Evolutionary conservation across 2,113 vertebrate genomes (phyloP), one percentile per base, ranked within the genome.

Genomic region (Nymphicus hollandicus): DNA sequence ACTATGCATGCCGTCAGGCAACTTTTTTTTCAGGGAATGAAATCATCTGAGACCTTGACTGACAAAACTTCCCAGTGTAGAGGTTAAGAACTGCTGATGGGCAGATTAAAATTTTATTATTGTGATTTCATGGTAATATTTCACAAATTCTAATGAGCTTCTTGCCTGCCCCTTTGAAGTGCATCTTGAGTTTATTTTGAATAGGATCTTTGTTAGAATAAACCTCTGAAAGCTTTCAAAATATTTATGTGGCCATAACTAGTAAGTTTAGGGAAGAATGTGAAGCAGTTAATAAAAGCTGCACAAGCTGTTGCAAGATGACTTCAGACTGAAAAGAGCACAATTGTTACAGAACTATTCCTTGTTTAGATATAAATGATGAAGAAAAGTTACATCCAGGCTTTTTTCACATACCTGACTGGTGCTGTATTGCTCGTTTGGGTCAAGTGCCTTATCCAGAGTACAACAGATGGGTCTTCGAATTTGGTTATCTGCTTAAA

Each of bases 1-100:
- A 83, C 93, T 95, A 95, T 95, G 94, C 80, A 92, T 95, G 94
- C 94, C 81, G 23, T 74, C 23, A 76, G 89, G 91, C 94, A 96
- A 64, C 79, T 71, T 66, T 47, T 58, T 81, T 93, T 90, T 91
- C 91, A 93, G 91, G 79, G 86, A 81, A 8, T 91, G 78, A 68
- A 91, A 71, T 93, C 20, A 33, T 28, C 5, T 5, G 35, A 95
- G 65, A 86, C 83, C 83, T 95, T 3, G 3, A 39, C 22, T 78
- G 81, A 46, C 28, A 65, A 81, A 56, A 12, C 8, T 63, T 83
- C 35, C 81, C 25, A 82, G 11, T 74, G 73, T 58, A 55, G 83
- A 13, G 91, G 52, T 78, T 78, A 55, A 91, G 69, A 95, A 68
- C 88, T 94, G 71, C 86, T 56, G 77, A 55, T 73, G 77, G 64